Percentiles rank a stretch among this genome's conserved stretches.
Evolutionary conservation across 1,140 invertebrate species (phyloP).

Genomic region (Nasonia longicornis): DNA sequence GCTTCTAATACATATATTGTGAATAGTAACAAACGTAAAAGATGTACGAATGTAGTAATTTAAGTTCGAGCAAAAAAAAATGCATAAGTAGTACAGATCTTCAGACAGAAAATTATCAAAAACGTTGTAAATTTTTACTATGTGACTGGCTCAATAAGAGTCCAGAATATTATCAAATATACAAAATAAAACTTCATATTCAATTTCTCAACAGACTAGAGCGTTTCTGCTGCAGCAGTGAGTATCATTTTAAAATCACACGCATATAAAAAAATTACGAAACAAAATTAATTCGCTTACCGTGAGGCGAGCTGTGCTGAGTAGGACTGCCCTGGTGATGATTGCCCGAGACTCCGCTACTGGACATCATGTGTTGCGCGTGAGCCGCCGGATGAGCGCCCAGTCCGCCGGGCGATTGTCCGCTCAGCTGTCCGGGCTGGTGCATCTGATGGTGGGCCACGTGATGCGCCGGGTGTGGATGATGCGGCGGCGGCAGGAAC

Average conservation of each 20-base stretch:
- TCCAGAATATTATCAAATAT: no score
- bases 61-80: no score
- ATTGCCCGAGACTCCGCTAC: constrained; percentile 61
- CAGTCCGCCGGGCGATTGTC: constrained; percentile 61
- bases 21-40: no score
- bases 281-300: constrained; percentile 53
- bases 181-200: not conserved
- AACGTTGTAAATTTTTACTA: no score
- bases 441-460: constrained; percentile 68
- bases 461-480: constrained; percentile 68
- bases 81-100: no score
- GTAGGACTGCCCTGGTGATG: constrained; percentile 66
- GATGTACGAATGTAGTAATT: no score
- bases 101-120: no score
- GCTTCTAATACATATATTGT: no score
- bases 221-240: no score
- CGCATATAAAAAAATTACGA: no score
- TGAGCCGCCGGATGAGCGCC: constrained; percentile 66
- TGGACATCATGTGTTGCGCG: constrained; percentile 65
- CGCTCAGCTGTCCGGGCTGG: constrained; percentile 63
- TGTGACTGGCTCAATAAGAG: no score
- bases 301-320: constrained; percentile 65
- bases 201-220: no score
- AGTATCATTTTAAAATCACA: not conserved
- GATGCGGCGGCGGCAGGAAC: constrained; percentile 79